These are phyloP conservation scores for Microcaecilia unicolor DNA, from an alignment of 2,797 vertebrate species.

Conservation along the genomic window DNA sequence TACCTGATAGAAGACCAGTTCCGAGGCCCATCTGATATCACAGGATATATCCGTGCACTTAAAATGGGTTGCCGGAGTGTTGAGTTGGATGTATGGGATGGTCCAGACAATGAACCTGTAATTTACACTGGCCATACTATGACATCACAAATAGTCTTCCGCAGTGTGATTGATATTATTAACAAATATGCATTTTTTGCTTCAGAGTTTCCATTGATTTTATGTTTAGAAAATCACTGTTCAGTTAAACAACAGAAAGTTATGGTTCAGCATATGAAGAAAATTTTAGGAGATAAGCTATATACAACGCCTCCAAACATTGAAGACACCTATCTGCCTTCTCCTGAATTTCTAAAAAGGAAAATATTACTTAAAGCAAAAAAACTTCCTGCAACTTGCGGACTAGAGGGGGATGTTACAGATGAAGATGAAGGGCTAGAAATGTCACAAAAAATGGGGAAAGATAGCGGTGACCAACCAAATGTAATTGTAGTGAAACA, in stretches of 20 bases:
- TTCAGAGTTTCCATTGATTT: constrained; percentile 85
- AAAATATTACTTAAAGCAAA: constrained; percentile 91
- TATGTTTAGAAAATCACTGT: constrained; percentile 96
- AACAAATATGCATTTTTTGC: constrained; percentile 94
- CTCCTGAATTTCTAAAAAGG: constrained; percentile 76
- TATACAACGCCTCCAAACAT: constrained; percentile 67
- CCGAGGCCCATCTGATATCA: constrained; percentile 92
- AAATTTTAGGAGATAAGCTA: constrained; percentile 87
- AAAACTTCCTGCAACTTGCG: constrained; percentile 76
- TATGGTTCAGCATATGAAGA: constrained; percentile 93
- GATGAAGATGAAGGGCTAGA: constrained; percentile 95
- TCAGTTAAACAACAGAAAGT: constrained; percentile 90
- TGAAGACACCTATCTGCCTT: constrained; percentile 86
- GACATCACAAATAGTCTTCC: constrained; percentile 95
- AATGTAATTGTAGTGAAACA: constrained; percentile 62
- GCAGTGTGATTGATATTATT: constrained; percentile 86
- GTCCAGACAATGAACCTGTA: constrained; percentile 87
- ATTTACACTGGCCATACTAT: constrained; percentile 96
- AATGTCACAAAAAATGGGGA: constrained; percentile 84
- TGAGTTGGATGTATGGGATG: constrained; percentile 93
- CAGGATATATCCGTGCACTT: constrained; percentile 91
- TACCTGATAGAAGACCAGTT: constrained; percentile 98
- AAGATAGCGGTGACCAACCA: constrained; percentile 70
- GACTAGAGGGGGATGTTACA: constrained; percentile 86
- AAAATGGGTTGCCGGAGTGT: constrained; percentile 97